Base-by-base conservation (phyloP, 1,140 invertebrate genomes). In the Oscheius sp. region DNA sequence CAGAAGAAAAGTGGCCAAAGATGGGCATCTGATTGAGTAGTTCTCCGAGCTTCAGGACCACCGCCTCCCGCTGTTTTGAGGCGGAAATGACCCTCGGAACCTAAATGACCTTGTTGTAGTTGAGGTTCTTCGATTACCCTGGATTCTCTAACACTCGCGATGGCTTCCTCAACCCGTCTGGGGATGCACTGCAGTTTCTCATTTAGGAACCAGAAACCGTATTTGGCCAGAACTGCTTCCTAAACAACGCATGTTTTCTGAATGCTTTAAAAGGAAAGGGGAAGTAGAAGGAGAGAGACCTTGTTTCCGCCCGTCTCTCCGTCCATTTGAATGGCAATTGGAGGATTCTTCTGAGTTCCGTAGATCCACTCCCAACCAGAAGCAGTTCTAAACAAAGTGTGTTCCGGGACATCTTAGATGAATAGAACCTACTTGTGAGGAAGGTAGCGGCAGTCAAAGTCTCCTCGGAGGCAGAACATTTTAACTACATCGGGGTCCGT, bases 341-440 rank as follows among this genome's bases (percentile, higher is more conserved):
- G 77, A 0, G 77, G 64, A 20, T 68, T 77, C 23, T 34, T 69
- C 49, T 78, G 77, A 38, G 67, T 63, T 10, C 74, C 74, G 52
- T 78, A 78, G 58, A 78, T 77, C 77, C 77, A 78, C 66, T 78
- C 77, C 77, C 77, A 78, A 1, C 77, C 77, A 13, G 77, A 64
- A 7, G 74, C 63, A 18, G 74, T 15, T 31, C 77, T 78, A 58
- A 73, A 74, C 66, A 23, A 36, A 71, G 18, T 7, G 20, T 18
- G 28, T n/a, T 26, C 31, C 15, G 7, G 26, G 23, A 52, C 28
- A 55, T 23, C 7, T 31, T 61, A n/a, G 32, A 13, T 28, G 66
- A 2, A 49, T 63, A n/a, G 1, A 46, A 59, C 52, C 35, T 20
- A 77, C 76, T 62, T 65, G 38, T 77, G 65, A 34, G 69, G 68